Evolutionary conservation across 2,113 vertebrate genomes (phyloP).

Genomic region (Brienomyrus longianalis): DNA sequence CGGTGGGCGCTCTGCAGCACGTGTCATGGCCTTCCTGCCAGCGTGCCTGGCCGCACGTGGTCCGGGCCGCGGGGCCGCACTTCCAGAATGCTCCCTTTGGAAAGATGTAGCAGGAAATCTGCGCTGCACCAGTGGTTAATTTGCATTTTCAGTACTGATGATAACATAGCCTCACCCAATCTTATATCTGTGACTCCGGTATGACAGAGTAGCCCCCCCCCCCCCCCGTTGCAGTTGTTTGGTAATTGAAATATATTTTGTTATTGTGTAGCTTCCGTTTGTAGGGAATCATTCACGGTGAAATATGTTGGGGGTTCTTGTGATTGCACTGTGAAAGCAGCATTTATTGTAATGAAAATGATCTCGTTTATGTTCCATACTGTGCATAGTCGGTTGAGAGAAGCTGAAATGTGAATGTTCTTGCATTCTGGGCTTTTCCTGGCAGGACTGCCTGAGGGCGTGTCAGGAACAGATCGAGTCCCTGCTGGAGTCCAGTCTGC

Average conservation of each 20-base stretch:
- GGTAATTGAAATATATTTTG: neutral
- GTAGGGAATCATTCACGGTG: neutral
- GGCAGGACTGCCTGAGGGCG: constrained; percentile 88
- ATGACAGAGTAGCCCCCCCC: neutral
- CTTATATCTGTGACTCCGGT: neutral
- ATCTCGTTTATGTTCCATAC: neutral
- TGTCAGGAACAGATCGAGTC: constrained; percentile 98
- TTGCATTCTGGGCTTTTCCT: neutral
- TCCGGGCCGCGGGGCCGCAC: too few species aligned
- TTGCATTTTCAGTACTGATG: neutral
- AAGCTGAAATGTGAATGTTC: neutral
- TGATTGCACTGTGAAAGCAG: neutral
- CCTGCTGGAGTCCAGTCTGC: constrained; percentile 88
- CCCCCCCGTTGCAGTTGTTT: neutral
- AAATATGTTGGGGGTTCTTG: neutral
- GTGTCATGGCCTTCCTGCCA: neutral
- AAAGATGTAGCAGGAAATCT: neutral
- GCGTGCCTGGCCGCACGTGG: neutral
- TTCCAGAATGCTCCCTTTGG: neutral
- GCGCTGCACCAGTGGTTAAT: neutral
- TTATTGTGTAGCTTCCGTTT: neutral
- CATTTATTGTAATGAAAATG: neutral
- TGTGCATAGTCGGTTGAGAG: neutral
- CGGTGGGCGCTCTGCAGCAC: neutral
- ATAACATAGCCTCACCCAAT: neutral